Evolutionary conservation across 2,888 invertebrate species (phyloP).

Genomic region (Junonia oenone): DNA sequence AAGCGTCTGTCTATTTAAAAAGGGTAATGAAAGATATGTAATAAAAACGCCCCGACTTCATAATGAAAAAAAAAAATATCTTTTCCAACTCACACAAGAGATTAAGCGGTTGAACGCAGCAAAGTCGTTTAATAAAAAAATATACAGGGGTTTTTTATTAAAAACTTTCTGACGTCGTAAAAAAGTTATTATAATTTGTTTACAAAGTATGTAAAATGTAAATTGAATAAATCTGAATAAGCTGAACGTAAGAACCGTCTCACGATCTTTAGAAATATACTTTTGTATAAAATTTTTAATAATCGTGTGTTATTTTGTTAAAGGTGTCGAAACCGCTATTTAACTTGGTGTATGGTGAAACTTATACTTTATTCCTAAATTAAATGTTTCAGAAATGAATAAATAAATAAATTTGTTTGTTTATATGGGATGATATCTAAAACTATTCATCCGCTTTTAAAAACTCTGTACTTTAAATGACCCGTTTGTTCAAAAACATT

Average conservation of each 20-base stretch:
- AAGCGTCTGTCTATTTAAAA: background rate
- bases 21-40: conserved; percentile 9
- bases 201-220: conserved; percentile 2
- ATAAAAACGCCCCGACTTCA: conserved; percentile 12
- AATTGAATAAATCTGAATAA: conserved; percentile 2
- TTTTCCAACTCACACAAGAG: conserved; percentile 10
- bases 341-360: no score
- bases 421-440: no score
- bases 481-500: no score
- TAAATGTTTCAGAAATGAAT: no score
- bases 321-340: background rate
- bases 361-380: no score
- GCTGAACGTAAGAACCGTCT: background rate
- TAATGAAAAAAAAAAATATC: conserved; percentile 12
- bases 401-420: no score
- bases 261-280: background rate
- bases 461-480: no score
- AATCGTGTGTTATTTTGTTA: background rate
- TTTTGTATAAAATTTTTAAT: background rate
- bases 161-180: conserved; percentile 12
- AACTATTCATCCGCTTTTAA: no score
- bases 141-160: conserved; percentile 13
- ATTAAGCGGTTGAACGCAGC: conserved; percentile 9
- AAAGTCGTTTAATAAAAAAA: conserved; percentile 15
- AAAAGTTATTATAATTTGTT: conserved; percentile 6